phyloP scores from a whole-genome alignment of 1,140 invertebrate genomes.

The Uloborus diversus region DNA sequence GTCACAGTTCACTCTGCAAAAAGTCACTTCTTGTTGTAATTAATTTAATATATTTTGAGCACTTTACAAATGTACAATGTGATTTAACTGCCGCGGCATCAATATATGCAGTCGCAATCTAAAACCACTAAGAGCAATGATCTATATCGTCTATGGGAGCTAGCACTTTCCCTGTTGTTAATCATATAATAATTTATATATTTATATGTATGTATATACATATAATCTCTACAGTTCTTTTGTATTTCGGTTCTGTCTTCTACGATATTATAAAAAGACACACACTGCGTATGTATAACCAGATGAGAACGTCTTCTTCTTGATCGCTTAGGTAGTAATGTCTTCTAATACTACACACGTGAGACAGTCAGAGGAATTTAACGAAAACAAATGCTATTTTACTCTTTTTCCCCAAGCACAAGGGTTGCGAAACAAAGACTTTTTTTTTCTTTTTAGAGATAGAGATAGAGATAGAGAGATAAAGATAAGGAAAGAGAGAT shows the following conservation, averaged over 20 bases:
- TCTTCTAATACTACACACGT: constrained; percentile 39
- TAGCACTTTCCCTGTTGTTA: constrained; percentile 27
- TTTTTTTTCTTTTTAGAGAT: background rate
- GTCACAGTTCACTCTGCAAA: constrained; percentile 19
- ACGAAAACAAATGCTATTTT: constrained; percentile 15
- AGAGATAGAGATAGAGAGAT: constrained; percentile 41
- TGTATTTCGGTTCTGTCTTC: constrained; percentile 23
- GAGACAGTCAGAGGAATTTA: constrained; percentile 36
- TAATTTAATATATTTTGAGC: constrained; percentile 38
- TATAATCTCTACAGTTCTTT: constrained; percentile 40
- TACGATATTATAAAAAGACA: constrained; percentile 55
- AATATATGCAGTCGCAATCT: constrained; percentile 29
- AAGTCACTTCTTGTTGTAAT: background rate
- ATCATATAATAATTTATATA: constrained; percentile 22
- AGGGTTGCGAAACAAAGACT: background rate
- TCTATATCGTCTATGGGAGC: constrained; percentile 48
- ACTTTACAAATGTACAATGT: constrained; percentile 56
- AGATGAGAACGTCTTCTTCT: background rate
- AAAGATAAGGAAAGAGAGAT: background rate
- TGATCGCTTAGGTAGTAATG: constrained; percentile 22
- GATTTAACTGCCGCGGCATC: constrained; percentile 22
- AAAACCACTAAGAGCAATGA: constrained; percentile 51
- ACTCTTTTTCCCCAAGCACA: constrained; percentile 7
- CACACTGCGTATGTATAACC: constrained; percentile 35
- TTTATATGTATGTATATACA: constrained; percentile 10